Evolutionary conservation across 2,797 vertebrate species (phyloP).

Genomic region (Pyrrhura leucotis): DNA sequence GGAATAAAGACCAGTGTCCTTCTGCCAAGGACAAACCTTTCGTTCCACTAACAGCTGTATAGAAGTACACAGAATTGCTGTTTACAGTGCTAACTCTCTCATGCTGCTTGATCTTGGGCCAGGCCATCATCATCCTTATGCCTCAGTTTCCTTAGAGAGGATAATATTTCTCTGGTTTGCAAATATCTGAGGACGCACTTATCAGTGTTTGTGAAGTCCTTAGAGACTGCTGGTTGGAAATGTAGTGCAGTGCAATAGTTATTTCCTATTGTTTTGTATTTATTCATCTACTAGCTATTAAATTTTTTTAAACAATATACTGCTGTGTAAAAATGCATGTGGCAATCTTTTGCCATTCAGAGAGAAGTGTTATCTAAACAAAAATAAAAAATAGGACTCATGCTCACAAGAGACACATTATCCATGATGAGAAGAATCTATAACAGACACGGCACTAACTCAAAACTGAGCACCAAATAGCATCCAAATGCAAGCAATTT

Average conservation of each 20-base stretch:
- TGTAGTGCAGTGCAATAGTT: background rate
- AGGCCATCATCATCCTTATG: background rate
- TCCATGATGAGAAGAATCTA: slow-evolving; percentile 38
- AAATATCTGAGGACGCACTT: background rate
- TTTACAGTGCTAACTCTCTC: background rate
- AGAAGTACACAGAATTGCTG: background rate
- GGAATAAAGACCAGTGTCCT: background rate
- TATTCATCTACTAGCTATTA: slow-evolving; percentile 11
- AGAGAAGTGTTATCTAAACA: slow-evolving; percentile 50
- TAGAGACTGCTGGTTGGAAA: slow-evolving; percentile 1
- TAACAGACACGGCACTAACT: slow-evolving; percentile 59
- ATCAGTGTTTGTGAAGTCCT: background rate
- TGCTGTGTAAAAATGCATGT: slow-evolving; percentile 6
- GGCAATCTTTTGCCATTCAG: slow-evolving; percentile 5
- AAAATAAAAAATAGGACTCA: slow-evolving; percentile 50
- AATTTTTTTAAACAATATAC: slow-evolving; percentile 6
- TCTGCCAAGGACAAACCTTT: background rate
- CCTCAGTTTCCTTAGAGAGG: background rate
- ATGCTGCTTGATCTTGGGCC: background rate
- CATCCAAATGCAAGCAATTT: slow-evolving; percentile 60
- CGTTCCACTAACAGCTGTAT: background rate
- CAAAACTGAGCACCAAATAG: slow-evolving; percentile 45
- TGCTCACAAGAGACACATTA: slow-evolving; percentile 48
- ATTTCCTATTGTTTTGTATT: background rate
- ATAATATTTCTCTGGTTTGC: background rate